Evolutionary conservation across 64 coral and sea anemone genomes (phyloP).

Genomic region (Pocillopora verrucosa): DNA sequence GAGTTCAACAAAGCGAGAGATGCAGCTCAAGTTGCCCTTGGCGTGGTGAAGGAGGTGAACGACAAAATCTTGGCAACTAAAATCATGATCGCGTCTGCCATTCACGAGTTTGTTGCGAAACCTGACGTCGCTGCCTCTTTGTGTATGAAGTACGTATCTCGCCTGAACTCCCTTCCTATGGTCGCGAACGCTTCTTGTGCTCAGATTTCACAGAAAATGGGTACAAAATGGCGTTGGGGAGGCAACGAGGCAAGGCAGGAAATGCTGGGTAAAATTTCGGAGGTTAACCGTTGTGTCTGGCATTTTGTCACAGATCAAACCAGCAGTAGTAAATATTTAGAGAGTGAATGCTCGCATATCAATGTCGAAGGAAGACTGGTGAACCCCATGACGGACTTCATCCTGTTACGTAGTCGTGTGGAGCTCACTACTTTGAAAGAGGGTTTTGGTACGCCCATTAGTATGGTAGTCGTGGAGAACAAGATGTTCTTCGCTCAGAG

Average conservation of each 20-base stretch:
- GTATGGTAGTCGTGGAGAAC: conserved; percentile 58
- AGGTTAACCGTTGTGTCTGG: conserved; percentile 89
- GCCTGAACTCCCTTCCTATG: conserved; percentile 77
- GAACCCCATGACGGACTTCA: conserved; percentile 61
- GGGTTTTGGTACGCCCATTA: conserved; percentile 53
- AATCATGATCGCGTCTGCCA: conserved; percentile 91
- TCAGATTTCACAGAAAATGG: conserved; percentile 64
- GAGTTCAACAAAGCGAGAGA: conserved; percentile 98
- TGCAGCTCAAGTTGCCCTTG: conserved; percentile 90
- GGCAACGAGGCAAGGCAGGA: conserved; percentile 56
- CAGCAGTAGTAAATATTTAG: conserved; percentile 18
- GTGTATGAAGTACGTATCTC: conserved; percentile 80
- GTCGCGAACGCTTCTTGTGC: conserved; percentile 54
- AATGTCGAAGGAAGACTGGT: conserved; percentile 14
- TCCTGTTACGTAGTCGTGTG: conserved; percentile 44
- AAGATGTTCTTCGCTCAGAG: conserved; percentile 79
- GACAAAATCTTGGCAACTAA: conserved; percentile 97
- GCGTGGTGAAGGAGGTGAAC: conserved; percentile 77
- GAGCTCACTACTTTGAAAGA: conserved; percentile 47
- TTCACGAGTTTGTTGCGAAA: conserved; percentile 95
- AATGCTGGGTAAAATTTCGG: conserved; percentile 65
- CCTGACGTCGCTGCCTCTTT: conserved; percentile 73
- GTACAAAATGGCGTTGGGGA: conserved; percentile 68
- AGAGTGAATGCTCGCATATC: conserved; percentile 6
- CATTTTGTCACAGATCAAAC: conserved; percentile 50